These are phyloP conservation scores for Masnerella sp. DNA, from an alignment of 2,888 invertebrate genomes.

Conservation along the genomic window DNA sequence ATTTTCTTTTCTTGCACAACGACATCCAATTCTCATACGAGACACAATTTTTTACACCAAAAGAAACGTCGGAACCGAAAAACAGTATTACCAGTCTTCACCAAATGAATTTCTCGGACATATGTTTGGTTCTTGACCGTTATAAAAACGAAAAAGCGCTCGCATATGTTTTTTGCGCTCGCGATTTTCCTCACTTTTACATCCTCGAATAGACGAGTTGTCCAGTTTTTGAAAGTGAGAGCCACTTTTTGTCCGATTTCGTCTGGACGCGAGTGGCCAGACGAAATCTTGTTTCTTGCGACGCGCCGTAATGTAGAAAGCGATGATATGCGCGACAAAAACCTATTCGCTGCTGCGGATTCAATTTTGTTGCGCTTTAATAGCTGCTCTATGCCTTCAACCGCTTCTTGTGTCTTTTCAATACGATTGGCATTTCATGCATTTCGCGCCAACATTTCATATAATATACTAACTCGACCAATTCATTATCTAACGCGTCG, in stretches of 20 bases:
- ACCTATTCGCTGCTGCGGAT: constrained; percentile 24
- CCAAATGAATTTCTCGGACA: constrained; percentile 14
- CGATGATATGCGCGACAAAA: constrained; percentile 41
- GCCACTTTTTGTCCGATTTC: constrained; percentile 33
- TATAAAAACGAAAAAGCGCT: constrained; percentile 13
- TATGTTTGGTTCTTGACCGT: too few relatives aligned
- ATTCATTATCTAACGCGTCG: constrained; percentile 55
- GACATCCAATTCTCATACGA: neutral
- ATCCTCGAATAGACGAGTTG: constrained; percentile 8
- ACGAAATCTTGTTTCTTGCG: constrained; percentile 35
- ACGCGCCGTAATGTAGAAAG: constrained; percentile 42
- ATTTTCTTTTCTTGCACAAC: constrained; percentile 2
- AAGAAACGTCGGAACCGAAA: constrained; percentile 8
- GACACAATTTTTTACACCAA: neutral
- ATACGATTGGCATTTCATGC: constrained; percentile 37
- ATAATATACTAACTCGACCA: constrained; percentile 31
- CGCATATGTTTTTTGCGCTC: constrained; percentile 16
- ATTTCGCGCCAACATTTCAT: constrained; percentile 48
- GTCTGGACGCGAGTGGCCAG: constrained; percentile 19
- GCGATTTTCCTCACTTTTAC: constrained; percentile 42
- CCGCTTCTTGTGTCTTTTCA: constrained; percentile 42
- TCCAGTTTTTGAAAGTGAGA: constrained; percentile 53
- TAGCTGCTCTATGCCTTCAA: constrained; percentile 29
- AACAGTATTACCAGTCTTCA: constrained; percentile 6
- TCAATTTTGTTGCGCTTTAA: constrained; percentile 35